Conservation (phyloP, 2,797 vertebrate genomes). For the Acipenser transmontanus region DNA sequence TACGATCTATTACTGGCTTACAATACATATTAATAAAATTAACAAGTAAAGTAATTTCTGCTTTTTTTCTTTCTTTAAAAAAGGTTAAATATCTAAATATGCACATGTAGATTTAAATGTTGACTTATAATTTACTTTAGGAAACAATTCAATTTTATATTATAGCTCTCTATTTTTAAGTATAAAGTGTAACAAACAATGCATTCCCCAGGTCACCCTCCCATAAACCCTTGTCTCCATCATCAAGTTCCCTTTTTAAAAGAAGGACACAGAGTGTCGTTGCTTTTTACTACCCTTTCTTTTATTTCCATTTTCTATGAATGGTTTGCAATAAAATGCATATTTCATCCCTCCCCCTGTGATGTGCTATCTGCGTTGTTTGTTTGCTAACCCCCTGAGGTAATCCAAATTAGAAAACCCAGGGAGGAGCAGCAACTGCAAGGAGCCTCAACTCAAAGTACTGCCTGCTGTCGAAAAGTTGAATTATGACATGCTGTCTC, state of each 20-base stretch:
- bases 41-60: too few species aligned
- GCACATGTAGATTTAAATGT: too few species aligned
- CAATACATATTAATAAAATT: too few species aligned
- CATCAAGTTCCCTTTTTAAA: neutral
- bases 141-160: neutral
- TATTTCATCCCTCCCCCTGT: slow-evolving; percentile 18
- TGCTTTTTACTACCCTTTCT: neutral
- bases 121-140: too few species aligned
- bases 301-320: neutral
- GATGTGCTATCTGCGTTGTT: slow-evolving; percentile 21
- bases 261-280: neutral
- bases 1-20: too few species aligned
- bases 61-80: too few species aligned
- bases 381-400: slow-evolving; percentile 23
- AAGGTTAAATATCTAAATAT: too few species aligned
- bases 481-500: slow-evolving; percentile 49
- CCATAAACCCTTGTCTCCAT: neutral
- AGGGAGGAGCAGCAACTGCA: slow-evolving; percentile 42
- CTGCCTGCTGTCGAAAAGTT: slow-evolving; percentile 49
- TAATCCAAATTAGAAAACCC: slow-evolving; percentile 19
- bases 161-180: neutral
- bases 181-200: neutral
- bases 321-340: neutral
- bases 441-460: slow-evolving; percentile 36
- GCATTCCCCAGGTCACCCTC: neutral